Conservation (phyloP, 2,888 invertebrate species). For the Microctonus aethiopoides region DNA sequence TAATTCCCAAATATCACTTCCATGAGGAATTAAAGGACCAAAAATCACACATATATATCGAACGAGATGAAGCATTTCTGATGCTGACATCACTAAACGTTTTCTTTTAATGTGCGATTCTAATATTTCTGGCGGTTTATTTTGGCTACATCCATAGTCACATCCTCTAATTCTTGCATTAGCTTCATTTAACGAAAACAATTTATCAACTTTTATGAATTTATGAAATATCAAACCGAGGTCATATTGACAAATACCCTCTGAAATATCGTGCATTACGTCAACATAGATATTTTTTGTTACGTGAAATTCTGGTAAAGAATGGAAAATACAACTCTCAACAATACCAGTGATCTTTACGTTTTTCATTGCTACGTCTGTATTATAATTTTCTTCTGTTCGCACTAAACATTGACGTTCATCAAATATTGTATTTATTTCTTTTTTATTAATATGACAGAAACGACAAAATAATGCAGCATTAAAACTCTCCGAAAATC, state of each 20-base stretch:
- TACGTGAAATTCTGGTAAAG: conserved; percentile 29
- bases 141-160: conserved; percentile 30
- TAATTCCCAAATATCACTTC: conserved; percentile 17
- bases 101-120: conserved; percentile 36
- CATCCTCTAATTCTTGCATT: conserved; percentile 34
- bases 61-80: neutral
- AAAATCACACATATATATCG: neutral
- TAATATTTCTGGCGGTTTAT: conserved; percentile 37
- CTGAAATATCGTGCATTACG: conserved; percentile 32
- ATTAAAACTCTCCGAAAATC: conserved; percentile 37
- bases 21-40: neutral
- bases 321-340: conserved; percentile 31
- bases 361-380: conserved; percentile 14
- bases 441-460: conserved; percentile 31
- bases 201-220: conserved; percentile 30
- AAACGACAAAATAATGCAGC: conserved; percentile 40
- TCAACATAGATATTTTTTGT: conserved; percentile 35
- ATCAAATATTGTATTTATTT: conserved; percentile 18
- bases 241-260: conserved; percentile 31
- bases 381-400: conserved; percentile 29
- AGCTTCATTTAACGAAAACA: conserved; percentile 21
- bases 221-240: conserved; percentile 22
- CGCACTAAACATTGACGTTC: conserved; percentile 28
- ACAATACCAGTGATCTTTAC: conserved; percentile 31
- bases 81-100: conserved; percentile 5